Base-by-base conservation (phyloP, 2,797 vertebrate species). In the Phoebastria nigripes region DNA sequence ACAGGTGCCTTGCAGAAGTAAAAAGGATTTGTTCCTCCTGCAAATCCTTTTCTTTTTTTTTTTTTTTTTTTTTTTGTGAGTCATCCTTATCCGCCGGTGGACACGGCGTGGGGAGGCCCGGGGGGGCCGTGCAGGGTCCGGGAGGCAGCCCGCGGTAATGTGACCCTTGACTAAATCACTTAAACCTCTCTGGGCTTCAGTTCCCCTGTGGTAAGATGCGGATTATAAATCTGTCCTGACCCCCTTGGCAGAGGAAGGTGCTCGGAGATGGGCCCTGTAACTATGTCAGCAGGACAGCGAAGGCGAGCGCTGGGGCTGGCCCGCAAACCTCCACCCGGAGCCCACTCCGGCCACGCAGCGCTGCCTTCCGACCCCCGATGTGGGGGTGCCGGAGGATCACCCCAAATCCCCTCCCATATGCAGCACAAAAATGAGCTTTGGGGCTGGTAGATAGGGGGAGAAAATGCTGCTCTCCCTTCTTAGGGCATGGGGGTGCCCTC, bases 21-120 rank as follows among this genome's bases (percentile, higher is more conserved):
- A 83, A 91, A 92, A 31, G 77, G 93, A 94, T 96, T 96, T 94
- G 72, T 67, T 95, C 52, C 41, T 81, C 46, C 52, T 46, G 79
- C 49, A 81, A 78, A 87, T 35, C 55, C 16, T 44, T 66, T 49
- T 42, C 17, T 42, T 7, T 42, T 42, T 46, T 10, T 20, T 8
- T 5, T 18, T 14, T 35, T 28, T 20, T 15, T 25, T 26, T 39
- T 41, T 24, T 52, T 71, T 65, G 83, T 92, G 92, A 93, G 66
- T 94, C 92, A 94, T 79, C 81, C 56, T 77, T n/a, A 59, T 17
- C 62, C 2, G 0, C 52, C 4, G 2, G 0, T 8, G 82, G 93
- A 49, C 76, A 52, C 0, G 0, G 13, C 3, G 7, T 2, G 2
- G 63, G n/a, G 69, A 41, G 67, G n/a, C 25, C 35, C 7, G 11